A percentile compares a stretch with the other conserved stretches of the same genome.
Conservation (phyloP, 2,113 vertebrate species). For the Rhinoderma darwinii region DNA sequence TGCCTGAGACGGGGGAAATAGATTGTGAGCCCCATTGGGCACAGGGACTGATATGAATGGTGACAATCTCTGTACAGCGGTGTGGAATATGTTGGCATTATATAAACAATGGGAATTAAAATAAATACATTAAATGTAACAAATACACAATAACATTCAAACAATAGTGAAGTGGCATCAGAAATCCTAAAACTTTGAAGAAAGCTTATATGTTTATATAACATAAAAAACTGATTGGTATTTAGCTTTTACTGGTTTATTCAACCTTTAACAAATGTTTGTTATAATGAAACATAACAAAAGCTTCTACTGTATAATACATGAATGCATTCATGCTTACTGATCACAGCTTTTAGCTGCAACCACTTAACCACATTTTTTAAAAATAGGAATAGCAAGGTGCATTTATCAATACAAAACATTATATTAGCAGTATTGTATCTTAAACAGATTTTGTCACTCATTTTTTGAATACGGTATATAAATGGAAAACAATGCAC, state of each 20-base stretch:
- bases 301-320: not conserved
- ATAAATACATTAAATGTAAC: no score
- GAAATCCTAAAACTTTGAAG: not conserved
- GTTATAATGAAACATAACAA: not conserved
- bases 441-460: not conserved
- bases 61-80: no score
- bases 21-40: no score
- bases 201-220: not conserved
- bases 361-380: not conserved
- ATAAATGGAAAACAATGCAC: no score
- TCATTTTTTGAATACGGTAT: not conserved
- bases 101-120: no score
- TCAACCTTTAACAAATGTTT: conserved; percentile 7
- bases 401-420: not conserved
- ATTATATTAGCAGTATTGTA: not conserved
- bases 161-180: not conserved
- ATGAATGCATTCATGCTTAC: not conserved
- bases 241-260: conserved; percentile 4
- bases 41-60: no score
- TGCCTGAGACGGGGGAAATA: no score
- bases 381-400: not conserved
- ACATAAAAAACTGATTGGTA: not conserved
- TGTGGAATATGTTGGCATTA: no score
- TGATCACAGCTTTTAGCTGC: conserved; percentile 6
- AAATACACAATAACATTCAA: no score